These are phyloP conservation scores for Catalaphyllia jardinei DNA, from an alignment of 64 coral and sea anemone species.

Conservation along the genomic window DNA sequence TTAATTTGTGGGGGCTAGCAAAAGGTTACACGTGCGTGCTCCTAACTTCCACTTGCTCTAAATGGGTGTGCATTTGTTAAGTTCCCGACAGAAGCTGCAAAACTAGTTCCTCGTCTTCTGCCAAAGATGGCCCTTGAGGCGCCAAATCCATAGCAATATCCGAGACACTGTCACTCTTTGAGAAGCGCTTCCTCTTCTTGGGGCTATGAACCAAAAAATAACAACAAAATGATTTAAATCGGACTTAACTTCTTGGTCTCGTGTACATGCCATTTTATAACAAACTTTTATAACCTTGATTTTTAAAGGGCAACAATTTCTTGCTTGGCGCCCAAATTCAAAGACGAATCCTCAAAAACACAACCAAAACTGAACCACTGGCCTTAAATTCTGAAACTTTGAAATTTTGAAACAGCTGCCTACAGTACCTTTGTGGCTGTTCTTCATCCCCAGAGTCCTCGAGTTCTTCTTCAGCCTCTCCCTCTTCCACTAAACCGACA, in stretches of 20 bases:
- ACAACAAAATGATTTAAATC: background rate
- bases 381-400: too few species aligned
- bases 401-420: too few species aligned
- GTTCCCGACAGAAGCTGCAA: constrained; percentile 5
- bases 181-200: constrained; percentile 16
- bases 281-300: too few species aligned
- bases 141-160: background rate
- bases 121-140: constrained; percentile 6
- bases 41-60: background rate
- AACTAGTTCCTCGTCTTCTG: constrained; percentile 25
- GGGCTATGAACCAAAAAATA: background rate
- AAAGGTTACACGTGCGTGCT: background rate
- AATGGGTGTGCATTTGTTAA: background rate
- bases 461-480: background rate
- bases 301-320: too few species aligned
- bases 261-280: too few species aligned
- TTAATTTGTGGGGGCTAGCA: background rate
- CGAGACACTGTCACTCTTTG: background rate
- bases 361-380: too few species aligned
- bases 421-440: background rate
- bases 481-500: background rate
- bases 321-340: too few species aligned
- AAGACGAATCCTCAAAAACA: too few species aligned
- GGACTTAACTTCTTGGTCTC: background rate
- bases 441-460: constrained; percentile 2